phyloP scores from a whole-genome alignment of 2,888 invertebrate species.

The Anagyrus pseudococci region DNA sequence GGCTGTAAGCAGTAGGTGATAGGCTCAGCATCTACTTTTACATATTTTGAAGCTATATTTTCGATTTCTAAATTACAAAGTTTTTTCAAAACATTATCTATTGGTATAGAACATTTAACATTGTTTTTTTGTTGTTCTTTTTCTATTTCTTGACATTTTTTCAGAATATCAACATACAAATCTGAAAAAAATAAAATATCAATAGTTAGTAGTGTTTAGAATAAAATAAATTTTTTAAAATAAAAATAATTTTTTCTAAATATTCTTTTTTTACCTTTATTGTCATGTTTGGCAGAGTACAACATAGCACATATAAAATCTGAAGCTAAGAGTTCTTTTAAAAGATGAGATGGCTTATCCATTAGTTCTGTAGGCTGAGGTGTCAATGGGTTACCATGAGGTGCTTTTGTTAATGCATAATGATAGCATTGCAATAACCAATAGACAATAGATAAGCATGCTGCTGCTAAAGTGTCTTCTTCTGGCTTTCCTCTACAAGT shows the following conservation, averaged over 20 bases:
- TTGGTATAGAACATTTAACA: constrained; percentile 66
- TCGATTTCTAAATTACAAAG: constrained; percentile 71
- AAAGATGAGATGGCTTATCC: constrained; percentile 73
- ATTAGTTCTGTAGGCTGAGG: constrained; percentile 70
- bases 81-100: constrained; percentile 70
- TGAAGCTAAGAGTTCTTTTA: constrained; percentile 73
- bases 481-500: constrained; percentile 84
- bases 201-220: not conserved
- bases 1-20: constrained; percentile 81
- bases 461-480: constrained; percentile 82
- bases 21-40: constrained; percentile 68
- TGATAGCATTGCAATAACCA: constrained; percentile 82
- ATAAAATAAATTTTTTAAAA: constrained; percentile 2
- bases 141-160: constrained; percentile 79
- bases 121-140: constrained; percentile 68
- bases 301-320: constrained; percentile 84
- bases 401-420: constrained; percentile 60
- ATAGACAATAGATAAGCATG: constrained; percentile 80
- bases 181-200: constrained; percentile 57
- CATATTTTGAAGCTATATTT: constrained; percentile 63
- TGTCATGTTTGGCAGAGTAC: constrained; percentile 82
- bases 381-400: constrained; percentile 50
- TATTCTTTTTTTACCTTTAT: constrained; percentile 67
- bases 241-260: not conserved
- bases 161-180: constrained; percentile 71